Base-by-base conservation (phyloP, 2,888 invertebrate species). In the Cinara cedri region DNA sequence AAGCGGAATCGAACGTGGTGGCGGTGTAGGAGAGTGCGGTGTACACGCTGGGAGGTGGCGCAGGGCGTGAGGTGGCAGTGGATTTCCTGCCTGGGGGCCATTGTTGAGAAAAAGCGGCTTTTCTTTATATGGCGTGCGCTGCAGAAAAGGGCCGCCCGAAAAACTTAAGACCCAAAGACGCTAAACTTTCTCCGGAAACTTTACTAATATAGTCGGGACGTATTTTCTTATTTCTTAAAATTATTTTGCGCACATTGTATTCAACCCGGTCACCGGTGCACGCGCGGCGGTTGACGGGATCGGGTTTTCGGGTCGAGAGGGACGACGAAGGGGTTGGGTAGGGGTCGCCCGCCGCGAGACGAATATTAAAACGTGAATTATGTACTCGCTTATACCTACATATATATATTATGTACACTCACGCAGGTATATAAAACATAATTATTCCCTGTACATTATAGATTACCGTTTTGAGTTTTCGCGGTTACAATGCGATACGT, bases 51-150 rank as follows among this genome's bases (percentile, higher is more conserved):
- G n/a, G 16, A 42, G 8, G 55, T 2, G 51, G 65, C 34, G 34
- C n/a, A 3, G 8, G 24, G 4, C 13, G 65, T 16, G 46, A 16
- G 8, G 75, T 44, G 34, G 49, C 62, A 42, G 65, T 75, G 66
- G 66, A 76, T 76, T 76, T 76, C 66, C 68, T 57, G 76, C 76
- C 68, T 68, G 66, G 57, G 57, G 66, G 75, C 75, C 75, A 76
- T 76, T 76, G 75, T 76, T 66, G 66, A 76, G 75, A 76, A 76
- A 76, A 76, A 76, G 75, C 75, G 75, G 75, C 54, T 76, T 76
- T 76, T 76, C 75, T 76, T 76, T 76, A 76, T 76, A 76, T n/a
- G 19, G 9, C 54, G 21, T n/a, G n/a, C 65, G 51, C 34, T 6
- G 21, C 46, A 44, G 65, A 66, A 66, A 34, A 76, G 55, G 55